Evolutionary conservation across 2,113 vertebrate genomes (phyloP), one percentile per base, ranked within the genome.

Genomic region (Hyaena hyaena): DNA sequence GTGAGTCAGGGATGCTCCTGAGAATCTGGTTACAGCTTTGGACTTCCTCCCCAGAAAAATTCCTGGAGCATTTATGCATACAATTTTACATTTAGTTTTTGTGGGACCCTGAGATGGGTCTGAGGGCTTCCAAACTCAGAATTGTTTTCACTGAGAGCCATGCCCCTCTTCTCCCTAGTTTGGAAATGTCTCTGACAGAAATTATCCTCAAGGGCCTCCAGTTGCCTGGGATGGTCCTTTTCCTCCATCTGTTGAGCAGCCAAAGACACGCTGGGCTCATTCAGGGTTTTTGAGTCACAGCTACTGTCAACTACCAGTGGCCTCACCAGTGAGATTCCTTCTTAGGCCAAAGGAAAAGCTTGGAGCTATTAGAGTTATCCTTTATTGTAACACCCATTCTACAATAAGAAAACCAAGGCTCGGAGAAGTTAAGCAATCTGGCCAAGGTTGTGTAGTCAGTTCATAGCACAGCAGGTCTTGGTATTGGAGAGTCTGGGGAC

Each of bases 391-490:
- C 45, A 53, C 48, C 48, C 86, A 61, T 26, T 63, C 24, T 3
- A 66, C 21, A 3, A 2, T 69, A n/a, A 96, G 73, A 93, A 79
- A 97, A 77, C 33, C 53, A 90, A 94, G 84, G 43, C n/a, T 95
- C 28, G 11, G 76, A 94, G 53, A 94, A n/a, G 7, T 24, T 35
- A 66, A 50, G n/a, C 66, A 43, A 23, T 8, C 28, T 53, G 17
- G 11, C 58, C 33, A 35, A 77, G n/a, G n/a, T 48, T 14, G 31
- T 8, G 23, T 17, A 66, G 39, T 50, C 23, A 23, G 12, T 33
- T n/a, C 96, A 53, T 3, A 86, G 71, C 73, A 69, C 39, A 93
- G n/a, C n/a, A 33, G 14, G n/a, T 9, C 48, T 79, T 92, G 10
- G 10, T 74, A n/a, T 50, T 84, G 10, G 26, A 10, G 48, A 43